phyloP scores from a whole-genome alignment of 1,140 invertebrate genomes.

The Augochlora pura region DNA sequence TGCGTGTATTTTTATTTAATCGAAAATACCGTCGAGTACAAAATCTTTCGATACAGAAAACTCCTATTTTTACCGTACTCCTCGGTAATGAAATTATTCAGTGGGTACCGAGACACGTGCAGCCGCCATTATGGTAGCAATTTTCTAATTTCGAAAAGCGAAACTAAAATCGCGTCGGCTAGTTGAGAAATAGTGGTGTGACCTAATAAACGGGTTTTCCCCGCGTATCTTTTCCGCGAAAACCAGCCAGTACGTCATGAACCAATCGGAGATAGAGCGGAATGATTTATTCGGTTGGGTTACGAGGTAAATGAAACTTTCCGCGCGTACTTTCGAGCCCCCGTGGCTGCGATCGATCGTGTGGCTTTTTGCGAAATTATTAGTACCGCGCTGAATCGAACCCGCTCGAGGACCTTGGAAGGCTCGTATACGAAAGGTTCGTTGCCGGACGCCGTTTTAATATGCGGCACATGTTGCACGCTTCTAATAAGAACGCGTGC shows the following conservation, averaged over 20 bases:
- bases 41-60: too few species aligned
- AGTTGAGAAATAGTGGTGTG: too few species aligned
- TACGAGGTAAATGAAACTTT: neutral
- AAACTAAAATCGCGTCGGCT: too few species aligned
- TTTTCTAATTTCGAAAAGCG: too few species aligned
- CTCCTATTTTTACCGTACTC: too few species aligned
- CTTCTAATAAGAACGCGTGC: neutral
- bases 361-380: neutral
- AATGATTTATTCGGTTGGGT: neutral
- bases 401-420: neutral
- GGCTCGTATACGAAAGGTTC: neutral
- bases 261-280: neutral
- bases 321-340: neutral
- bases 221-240: neutral
- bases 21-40: too few species aligned
- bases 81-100: too few species aligned
- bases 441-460: constrained; percentile 2
- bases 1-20: too few species aligned
- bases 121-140: too few species aligned
- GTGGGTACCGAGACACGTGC: too few species aligned
- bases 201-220: neutral
- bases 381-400: neutral
- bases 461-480: constrained; percentile 12
- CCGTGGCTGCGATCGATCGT: too few species aligned
- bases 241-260: neutral